Evolutionary conservation across 1,140 invertebrate species (phyloP).

Genomic region (Papilio dardanus): DNA sequence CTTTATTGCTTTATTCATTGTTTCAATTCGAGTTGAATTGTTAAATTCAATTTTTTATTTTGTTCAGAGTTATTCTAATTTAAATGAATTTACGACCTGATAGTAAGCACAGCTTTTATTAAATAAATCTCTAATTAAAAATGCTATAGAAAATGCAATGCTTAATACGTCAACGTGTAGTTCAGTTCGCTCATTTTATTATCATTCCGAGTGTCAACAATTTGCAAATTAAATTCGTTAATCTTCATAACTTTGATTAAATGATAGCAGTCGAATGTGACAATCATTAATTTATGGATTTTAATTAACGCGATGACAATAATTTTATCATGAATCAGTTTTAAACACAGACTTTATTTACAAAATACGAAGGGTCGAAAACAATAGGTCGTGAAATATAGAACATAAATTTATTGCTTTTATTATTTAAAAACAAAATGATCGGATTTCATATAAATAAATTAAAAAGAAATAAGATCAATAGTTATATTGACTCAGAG

Average conservation of each 20-base stretch:
- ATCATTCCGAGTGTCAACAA: constrained; percentile 1
- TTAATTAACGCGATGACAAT: constrained; percentile 22
- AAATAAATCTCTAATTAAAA: no score
- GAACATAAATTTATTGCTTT: constrained; percentile 8
- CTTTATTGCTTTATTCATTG: no score
- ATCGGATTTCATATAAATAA: not conserved
- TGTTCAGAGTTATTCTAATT: no score
- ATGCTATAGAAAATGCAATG: not conserved
- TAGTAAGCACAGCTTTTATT: no score
- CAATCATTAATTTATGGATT: constrained; percentile 26
- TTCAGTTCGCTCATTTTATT: constrained; percentile 4
- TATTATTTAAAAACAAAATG: constrained; percentile 1
- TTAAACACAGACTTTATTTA: constrained; percentile 6
- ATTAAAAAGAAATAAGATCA: not conserved
- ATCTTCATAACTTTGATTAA: constrained; percentile 26
- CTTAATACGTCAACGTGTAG: not conserved
- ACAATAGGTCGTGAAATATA: not conserved
- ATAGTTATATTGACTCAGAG: not conserved
- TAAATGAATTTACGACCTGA: no score
- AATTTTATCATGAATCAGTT: constrained; percentile 17
- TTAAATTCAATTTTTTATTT: no score
- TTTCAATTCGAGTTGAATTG: not conserved
- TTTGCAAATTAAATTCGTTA: constrained; percentile 21
- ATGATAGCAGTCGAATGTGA: constrained; percentile 23
- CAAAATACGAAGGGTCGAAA: not conserved